phyloP scores from a whole-genome alignment of 2,797 vertebrate species.

The Aulostomus chinensis region DNA sequence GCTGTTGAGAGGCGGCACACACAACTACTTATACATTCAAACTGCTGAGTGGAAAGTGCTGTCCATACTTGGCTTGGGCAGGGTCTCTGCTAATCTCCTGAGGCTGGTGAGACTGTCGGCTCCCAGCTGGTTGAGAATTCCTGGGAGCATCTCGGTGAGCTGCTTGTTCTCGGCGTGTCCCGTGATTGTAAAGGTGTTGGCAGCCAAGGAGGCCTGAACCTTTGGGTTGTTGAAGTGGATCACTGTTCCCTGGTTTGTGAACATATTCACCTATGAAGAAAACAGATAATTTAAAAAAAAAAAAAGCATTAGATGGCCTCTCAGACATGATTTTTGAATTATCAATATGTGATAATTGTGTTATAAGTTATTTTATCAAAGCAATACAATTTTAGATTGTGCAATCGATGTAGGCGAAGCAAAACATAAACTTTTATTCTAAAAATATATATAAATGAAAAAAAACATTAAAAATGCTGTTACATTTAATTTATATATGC shows the following conservation, averaged over 20 bases:
- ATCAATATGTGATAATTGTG: no score
- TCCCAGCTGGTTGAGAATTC: constrained; percentile 95
- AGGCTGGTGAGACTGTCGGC: constrained; percentile 96
- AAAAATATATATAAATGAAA: no score
- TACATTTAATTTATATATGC: no score
- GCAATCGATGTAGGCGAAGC: no score
- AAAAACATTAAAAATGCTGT: no score
- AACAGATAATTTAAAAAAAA: not conserved
- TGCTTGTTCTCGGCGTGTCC: constrained; percentile 98
- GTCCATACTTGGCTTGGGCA: constrained; percentile 89
- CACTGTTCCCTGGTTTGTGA: constrained; percentile 97
- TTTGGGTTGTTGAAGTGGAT: constrained; percentile 99
- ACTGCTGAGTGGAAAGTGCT: not conserved
- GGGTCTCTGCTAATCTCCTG: constrained; percentile 92
- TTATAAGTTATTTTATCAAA: no score
- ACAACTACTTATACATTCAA: not conserved
- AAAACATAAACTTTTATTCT: no score
- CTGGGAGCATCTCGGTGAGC: constrained; percentile 97
- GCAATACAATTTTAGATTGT: no score
- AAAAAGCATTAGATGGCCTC: no score
- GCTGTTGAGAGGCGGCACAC: not conserved
- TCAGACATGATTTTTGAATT: no score
- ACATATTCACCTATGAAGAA: constrained; percentile 91
- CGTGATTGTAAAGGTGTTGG: constrained; percentile 97
- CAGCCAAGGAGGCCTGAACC: constrained; percentile 96